Percentiles rank a stretch among this genome's conserved stretches.
Conservation (phyloP, 2,888 invertebrate species). For the Drosophila stalkeri region DNA sequence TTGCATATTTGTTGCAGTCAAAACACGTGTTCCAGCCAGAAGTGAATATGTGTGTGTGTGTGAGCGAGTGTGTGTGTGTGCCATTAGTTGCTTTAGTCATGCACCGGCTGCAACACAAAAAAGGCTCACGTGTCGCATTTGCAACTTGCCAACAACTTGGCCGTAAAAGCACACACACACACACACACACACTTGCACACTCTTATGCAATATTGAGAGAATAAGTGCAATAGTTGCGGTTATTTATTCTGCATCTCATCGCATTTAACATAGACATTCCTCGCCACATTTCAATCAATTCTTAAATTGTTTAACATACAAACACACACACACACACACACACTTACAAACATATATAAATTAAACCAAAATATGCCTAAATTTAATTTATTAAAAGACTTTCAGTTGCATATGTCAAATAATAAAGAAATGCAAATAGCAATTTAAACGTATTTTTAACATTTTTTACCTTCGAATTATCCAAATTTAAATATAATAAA, state of each 20-base stretch:
- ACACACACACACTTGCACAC: slow-evolving; percentile 18
- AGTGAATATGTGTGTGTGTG: slow-evolving; percentile 9
- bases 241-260: slow-evolving; percentile 48
- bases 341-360: neutral
- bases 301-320: slow-evolving; percentile 25
- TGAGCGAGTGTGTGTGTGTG: slow-evolving; percentile 40
- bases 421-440: neutral
- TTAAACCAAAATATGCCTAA: neutral
- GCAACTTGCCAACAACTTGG: slow-evolving; percentile 62
- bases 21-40: slow-evolving; percentile 70
- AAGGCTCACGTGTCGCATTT: slow-evolving; percentile 71
- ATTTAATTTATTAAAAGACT: neutral
- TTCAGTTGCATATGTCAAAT: neutral
- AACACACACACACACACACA: neutral
- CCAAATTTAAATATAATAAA: too few relatives aligned
- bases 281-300: slow-evolving; percentile 48
- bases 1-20: slow-evolving; percentile 78
- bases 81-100: slow-evolving; percentile 76
- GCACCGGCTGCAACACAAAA: slow-evolving; percentile 56
- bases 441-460: too few relatives aligned
- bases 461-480: too few relatives aligned
- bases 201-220: slow-evolving; percentile 1
- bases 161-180: slow-evolving; percentile 53
- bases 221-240: slow-evolving; percentile 46
- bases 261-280: slow-evolving; percentile 41